A percentile compares a stretch with the other conserved stretches of the same genome.
phyloP scores from a whole-genome alignment of 2,888 invertebrate species.

The Drosophila paracracens region DNA sequence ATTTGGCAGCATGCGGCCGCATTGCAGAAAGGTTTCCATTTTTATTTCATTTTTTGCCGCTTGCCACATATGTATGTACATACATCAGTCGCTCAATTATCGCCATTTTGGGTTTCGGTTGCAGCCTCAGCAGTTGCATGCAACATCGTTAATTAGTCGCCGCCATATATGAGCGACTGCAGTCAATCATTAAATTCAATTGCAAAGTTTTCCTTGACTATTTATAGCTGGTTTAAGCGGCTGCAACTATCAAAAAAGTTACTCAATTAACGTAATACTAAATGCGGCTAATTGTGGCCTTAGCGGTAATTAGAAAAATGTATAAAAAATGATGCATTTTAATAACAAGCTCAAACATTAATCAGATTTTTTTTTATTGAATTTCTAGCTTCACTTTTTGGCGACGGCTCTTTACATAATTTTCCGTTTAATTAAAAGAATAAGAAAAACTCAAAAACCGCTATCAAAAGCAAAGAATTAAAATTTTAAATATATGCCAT shows the following conservation, averaged over 20 bases:
- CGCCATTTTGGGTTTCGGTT: conserved; percentile 51
- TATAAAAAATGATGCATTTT: not conserved
- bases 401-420: not conserved
- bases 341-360: not conserved
- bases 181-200: conserved; percentile 68
- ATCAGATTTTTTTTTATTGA: not conserved
- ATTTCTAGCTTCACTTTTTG: not conserved
- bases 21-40: conserved; percentile 57
- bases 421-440: not conserved
- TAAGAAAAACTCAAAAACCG: not conserved
- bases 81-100: conserved; percentile 38
- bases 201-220: conserved; percentile 40
- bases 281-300: not conserved
- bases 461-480: conserved; percentile 1
- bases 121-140: conserved; percentile 32
- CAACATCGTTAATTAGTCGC: conserved; percentile 58
- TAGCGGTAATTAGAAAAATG: not conserved
- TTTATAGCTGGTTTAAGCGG: conserved; percentile 28
- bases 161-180: conserved; percentile 43
- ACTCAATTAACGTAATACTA: not conserved
- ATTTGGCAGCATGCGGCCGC: conserved; percentile 43
- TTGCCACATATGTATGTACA: conserved; percentile 27
- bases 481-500: conserved; percentile 2
- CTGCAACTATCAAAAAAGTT: not conserved
- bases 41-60: conserved; percentile 16